Evolutionary conservation across 2,797 vertebrate species (phyloP), one percentile per base, ranked within the genome.

Genomic region (Labeo calbasu): DNA sequence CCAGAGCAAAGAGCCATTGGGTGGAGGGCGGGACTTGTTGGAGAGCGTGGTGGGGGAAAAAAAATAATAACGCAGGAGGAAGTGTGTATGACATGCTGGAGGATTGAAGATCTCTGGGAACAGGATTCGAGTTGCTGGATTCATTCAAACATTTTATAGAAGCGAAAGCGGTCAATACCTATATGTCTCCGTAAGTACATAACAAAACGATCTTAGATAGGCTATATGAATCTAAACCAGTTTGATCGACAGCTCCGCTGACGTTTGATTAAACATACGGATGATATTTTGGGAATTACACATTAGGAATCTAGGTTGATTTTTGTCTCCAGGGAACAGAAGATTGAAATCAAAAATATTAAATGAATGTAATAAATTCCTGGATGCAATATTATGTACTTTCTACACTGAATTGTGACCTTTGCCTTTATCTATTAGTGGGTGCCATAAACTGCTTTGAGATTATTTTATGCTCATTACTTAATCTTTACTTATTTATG

Each of bases 101-200:
- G 17, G 32, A 15, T 40, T 32, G 28, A 79, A 11, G 14, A 61
- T 53, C 4, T 6, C 32, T 28, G 10, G 10, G 21, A 13, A 40
- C 21, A 40, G 32, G 17, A 14, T 43, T 71, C 53, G 23, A 66
- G 15, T 46, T 66, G 28, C 19, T 7, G 66, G 51, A 65, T 53
- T 40, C 32, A 59, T 80, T 84, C 55, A 81, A 43, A 25, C 51
- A 51, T 61, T 70, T 70, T 43, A 43, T 59, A 53, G 48, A 81
- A 75, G 51, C 40, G 55, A 80, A 36, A 46, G 61, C 63, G 21
- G 43, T 59, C 32, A 1, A 17, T 75, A 73, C 65, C 71, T 53
- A 23, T 25, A 76, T 77, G 82, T 86, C 82, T 81, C 85, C 85
- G 85, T 86, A 84, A 86, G 85, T 86, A 84, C 14, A 78, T 65